Evolutionary conservation across 35 echinoderm and acorn worm genomes (phyloP), one percentile per base, ranked within the genome.

Genomic region (Anneissia japonica): DNA sequence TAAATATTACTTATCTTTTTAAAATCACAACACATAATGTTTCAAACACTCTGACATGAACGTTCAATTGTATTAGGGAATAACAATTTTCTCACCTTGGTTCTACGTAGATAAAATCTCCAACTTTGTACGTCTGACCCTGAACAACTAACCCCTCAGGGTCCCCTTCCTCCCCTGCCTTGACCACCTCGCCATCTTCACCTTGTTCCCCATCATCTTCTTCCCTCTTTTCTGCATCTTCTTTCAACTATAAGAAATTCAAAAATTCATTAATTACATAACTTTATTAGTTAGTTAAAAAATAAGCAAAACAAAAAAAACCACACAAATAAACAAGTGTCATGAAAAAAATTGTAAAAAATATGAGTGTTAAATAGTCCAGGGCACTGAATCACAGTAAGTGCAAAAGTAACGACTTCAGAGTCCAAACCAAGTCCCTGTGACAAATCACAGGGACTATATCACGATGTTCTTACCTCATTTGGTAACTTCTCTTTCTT

Each of bases 61-160:
- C 29, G 11, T 40, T 82, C 36, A 41, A 40, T n/a, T n/a, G n/a
- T n/a, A n/a, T n/a, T n/a, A n/a, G n/a, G n/a, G n/a, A n/a, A n/a
- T n/a, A 43, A 6, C 40, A 31, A 84, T 33, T 32, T 78, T 36
- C 91, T 91, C 39, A 99, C 96, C 92, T 93, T 46, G 96, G 96
- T 87, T 99, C 96, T 2, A 99, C 89, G 39, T 94, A 99, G 26
- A 99, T 84, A 87, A 99, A 99, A 75, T 99, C 96, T 0, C 96
- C 96, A 40, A 94, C 89, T 81, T 90, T 76, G 79, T 99, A 99
- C 12, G 96, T 99, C 38, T 91, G 89, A 73, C 96, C 96, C 83
- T 94, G 86, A 0, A 99, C 82, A 31, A 91, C 87, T 29, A 99
- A 30, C 23, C 96, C 96, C 89, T 99, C 92, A 84, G 90, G 73